These are phyloP conservation scores for Drosophila anceps DNA, from an alignment of 2,888 invertebrate genomes.

Conservation along the genomic window DNA sequence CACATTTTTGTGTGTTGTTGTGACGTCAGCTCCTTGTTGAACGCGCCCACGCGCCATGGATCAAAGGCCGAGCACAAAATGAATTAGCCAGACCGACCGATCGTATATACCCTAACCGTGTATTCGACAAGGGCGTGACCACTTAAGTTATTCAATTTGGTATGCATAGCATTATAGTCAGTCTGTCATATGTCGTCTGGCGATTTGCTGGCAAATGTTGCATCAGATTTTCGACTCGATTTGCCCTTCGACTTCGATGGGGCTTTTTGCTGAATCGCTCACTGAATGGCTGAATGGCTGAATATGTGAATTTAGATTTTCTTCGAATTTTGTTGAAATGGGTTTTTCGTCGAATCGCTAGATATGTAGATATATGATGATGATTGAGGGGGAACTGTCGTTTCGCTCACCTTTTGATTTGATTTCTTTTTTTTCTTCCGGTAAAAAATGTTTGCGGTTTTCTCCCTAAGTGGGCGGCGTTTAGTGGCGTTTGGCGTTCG, in stretches of 20 bases:
- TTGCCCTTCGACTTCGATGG: constrained; percentile 64
- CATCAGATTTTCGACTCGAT: constrained; percentile 69
- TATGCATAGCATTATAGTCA: constrained; percentile 33
- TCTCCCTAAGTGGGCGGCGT: constrained; percentile 63
- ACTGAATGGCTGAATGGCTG: constrained; percentile 25
- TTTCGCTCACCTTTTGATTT: constrained; percentile 75
- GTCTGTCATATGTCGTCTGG: constrained; percentile 30
- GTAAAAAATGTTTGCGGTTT: constrained; percentile 81
- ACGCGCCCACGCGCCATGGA: constrained; percentile 38
- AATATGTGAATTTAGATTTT: constrained; percentile 15
- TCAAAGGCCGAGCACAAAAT: constrained; percentile 27
- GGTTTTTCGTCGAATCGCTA: neutral
- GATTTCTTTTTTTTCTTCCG: constrained; percentile 83
- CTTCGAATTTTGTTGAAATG: constrained; percentile 7
- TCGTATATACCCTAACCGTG: constrained; percentile 7
- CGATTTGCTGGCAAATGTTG: constrained; percentile 69
- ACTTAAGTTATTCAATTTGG: constrained; percentile 65
- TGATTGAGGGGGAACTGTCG: no score
- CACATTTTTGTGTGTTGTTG: constrained; percentile 15
- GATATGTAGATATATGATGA: no score
- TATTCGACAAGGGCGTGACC: constrained; percentile 46
- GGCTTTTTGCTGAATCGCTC: constrained; percentile 29
- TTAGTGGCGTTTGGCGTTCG: constrained; percentile 48
- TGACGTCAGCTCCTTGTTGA: constrained; percentile 39
- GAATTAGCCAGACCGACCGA: neutral